Base-by-base conservation (phyloP, 2,888 invertebrate species). In the Pachliopta kotzebuea region DNA sequence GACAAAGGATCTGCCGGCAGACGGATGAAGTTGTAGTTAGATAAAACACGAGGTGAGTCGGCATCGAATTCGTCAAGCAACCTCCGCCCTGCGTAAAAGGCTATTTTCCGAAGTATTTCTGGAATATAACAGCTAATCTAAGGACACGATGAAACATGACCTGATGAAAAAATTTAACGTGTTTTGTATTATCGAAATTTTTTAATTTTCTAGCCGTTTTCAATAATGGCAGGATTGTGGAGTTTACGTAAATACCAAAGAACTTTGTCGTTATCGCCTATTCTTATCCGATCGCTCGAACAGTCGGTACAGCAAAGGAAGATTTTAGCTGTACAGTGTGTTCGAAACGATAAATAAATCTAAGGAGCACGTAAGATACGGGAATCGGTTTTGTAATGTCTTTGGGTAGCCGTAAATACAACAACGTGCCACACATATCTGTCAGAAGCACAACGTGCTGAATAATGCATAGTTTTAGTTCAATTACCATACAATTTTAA, bases 361-460 rank as follows among this genome's bases (percentile, higher is more conserved):
- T 84, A 84, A 84, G 74, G 79, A 79, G 85, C 81, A 85, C 90
- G 88, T 90, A 89, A 90, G 90, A 90, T 90, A 90, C 88, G 84
- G 86, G 84, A 91, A 91, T 89, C 84, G 90, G 86, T 85, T 88
- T 88, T 88, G 89, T 91, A 91, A 90, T 91, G 90, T 90, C 81
- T 90, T 90, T 84, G 88, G 90, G 89, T 87, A 83, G 88, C 81
- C 88, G 88, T 89, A 88, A 90, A 89, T 88, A 90, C 89, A 89
- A 84, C 87, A 83, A 87, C 84, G 85, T 86, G 84, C 69, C 84
- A 81, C 86, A 83, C 58, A 65, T 65, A 62, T 65, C 62, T 62
- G 65, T 65, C 66, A 66, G 66, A 66, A 66, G 56, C 66, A 62
- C 61, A 62, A 54, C 60, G 61, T 55, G 65, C 62, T 57, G 58